Evolutionary conservation across 2,113 vertebrate species (phyloP), one percentile per base, ranked within the genome.

Genomic region (Grus americana): DNA sequence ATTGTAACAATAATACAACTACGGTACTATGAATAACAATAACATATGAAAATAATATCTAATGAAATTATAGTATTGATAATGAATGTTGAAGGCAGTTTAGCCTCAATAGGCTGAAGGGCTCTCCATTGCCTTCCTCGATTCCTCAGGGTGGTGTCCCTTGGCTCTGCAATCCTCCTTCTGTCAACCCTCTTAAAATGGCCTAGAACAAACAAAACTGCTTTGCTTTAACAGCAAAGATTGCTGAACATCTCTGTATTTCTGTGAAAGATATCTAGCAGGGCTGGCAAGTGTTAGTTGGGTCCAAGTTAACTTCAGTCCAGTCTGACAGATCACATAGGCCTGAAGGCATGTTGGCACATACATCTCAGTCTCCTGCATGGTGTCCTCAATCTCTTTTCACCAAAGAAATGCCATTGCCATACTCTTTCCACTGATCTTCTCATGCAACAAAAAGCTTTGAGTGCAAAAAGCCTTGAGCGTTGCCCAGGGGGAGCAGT

Each of bases 341-440:
- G 10, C 21, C 40, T 57, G 36, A 20, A 30, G 13, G 15, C 42
- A 26, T 16, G 36, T 32, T 57, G 66, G 23, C 15, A 67, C 40
- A 0, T 26, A 5, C 0, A 2, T 36, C 46, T 76, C 20, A 12
- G 4, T 52, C 18, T 72, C 59, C 26, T 44, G 40, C 29, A 16
- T 10, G 20, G n/a, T 29, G 26, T 46, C 26, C 44, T 68, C 34
- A 15, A 4, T 65, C 16, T 91, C 18, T 61, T 42, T 47, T 74
- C 50, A 49, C 46, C 27, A 36, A 47, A 70, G 36, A 83, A 86
- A 18, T 23, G n/a, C 32, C 5, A 8, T 49, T 73, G 12, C 23
- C 15, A 1, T 47, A 15, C n/a, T 66, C 46, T 52, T 91, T 38
- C 34, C 15, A 15, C 54, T 24, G 17, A 40, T 46, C 12, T 34